phyloP scores from a whole-genome alignment of 2,113 vertebrate genomes.

The Plectropomus leopardus region DNA sequence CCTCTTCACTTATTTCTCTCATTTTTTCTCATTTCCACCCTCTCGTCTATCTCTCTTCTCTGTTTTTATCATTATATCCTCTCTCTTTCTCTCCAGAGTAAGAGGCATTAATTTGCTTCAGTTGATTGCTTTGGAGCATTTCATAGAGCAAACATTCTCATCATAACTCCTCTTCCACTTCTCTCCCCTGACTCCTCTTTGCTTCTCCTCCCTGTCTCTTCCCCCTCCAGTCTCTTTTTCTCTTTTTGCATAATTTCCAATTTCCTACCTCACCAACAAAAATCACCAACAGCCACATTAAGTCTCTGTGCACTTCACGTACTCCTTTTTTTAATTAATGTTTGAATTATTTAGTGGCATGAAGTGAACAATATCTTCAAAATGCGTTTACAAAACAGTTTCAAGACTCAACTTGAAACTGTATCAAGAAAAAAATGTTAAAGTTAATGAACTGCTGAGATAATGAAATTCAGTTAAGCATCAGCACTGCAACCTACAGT shows the following conservation, averaged over 20 bases:
- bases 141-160: conserved; percentile 58
- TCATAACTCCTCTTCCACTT: conserved; percentile 44
- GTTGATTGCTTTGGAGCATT: conserved; percentile 67
- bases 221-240: conserved; percentile 26
- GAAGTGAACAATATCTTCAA: conserved; percentile 43
- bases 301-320: conserved; percentile 28
- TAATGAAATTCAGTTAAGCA: conserved; percentile 1
- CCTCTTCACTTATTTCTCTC: conserved; percentile 5
- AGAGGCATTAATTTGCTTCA: conserved; percentile 64
- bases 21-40: conserved; percentile 18
- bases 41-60: background rate
- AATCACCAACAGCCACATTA: conserved; percentile 33
- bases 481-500: background rate
- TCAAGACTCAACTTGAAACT: conserved; percentile 5
- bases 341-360: conserved; percentile 52
- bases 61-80: conserved; percentile 35
- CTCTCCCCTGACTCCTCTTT: conserved; percentile 33
- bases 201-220: conserved; percentile 24
- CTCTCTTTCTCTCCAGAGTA: conserved; percentile 39
- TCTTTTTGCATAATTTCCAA: conserved; percentile 67
- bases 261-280: conserved; percentile 51
- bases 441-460: background rate
- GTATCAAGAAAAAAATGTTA: background rate
- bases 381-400: conserved; percentile 8
- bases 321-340: conserved; percentile 30